Evolutionary conservation across 92 coral and sea anemone species (phyloP).

Genomic region (Porites rus): DNA sequence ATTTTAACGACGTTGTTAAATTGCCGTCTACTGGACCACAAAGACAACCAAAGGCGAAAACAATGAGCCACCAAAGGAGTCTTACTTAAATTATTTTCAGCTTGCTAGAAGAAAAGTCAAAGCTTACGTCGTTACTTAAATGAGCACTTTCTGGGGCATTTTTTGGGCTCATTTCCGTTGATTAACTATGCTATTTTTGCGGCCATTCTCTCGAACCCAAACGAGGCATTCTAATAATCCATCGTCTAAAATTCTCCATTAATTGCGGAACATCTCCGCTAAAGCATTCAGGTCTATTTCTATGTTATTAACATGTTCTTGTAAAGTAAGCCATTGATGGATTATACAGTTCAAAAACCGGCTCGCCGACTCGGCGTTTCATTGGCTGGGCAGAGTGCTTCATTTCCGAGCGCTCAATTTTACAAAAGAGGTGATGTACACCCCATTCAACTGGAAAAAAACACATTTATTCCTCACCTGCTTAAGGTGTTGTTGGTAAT

Average conservation of each 20-base stretch:
- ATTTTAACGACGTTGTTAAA: conserved; percentile 5
- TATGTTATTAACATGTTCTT: conserved; percentile 33
- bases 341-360: conserved; percentile 16
- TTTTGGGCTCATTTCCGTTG: background rate
- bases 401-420: conserved; percentile 38
- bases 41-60: conserved; percentile 14
- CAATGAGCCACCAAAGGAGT: background rate
- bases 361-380: conserved; percentile 13
- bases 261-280: conserved; percentile 33
- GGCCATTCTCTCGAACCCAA: background rate
- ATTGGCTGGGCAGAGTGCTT: conserved; percentile 21
- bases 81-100: background rate
- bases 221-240: conserved; percentile 17
- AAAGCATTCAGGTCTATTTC: conserved; percentile 5
- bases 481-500: conserved; percentile 19
- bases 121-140: background rate
- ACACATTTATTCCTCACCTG: conserved; percentile 33
- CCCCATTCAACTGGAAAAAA: conserved; percentile 19
- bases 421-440: conserved; percentile 6
- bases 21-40: background rate
- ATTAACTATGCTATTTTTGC: background rate
- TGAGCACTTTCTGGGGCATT: conserved; percentile 4
- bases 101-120: background rate
- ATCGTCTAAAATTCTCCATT: conserved; percentile 21
- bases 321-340: conserved; percentile 11